Base-by-base conservation (phyloP, 2,113 vertebrate genomes). In the Tinamus guttatus region DNA sequence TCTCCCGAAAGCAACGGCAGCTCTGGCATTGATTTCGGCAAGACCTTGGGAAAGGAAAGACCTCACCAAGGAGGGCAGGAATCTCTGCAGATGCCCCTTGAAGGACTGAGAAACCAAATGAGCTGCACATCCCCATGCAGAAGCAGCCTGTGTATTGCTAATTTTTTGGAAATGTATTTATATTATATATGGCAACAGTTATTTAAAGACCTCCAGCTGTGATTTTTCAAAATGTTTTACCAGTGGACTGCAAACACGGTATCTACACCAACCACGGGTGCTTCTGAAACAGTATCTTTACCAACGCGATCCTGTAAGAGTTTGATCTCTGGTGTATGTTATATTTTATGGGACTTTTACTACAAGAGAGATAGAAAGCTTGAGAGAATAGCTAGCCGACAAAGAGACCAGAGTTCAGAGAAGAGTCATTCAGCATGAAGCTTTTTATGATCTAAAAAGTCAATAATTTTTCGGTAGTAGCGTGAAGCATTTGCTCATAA, bases 1-100 rank as follows among this genome's bases (percentile, higher is more conserved):
- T 41, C 15, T 6, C 83, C 38, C 3, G 1, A 94, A 93, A 86
- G 47, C 47, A 84, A 43, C 0, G 0, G 30, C 65, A 45, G 34
- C 38, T 52, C 59, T 54, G 47, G 17, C 25, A 34, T 13, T 4
- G 9, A 6, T 32, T 43, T 56, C 58, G 52, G 54, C 7, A 47
- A 19, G 19, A 5, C 28, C 27, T 43, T 25, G 76, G 64, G 15
- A 69, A 81, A 88, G 28, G 11, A 71, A 81, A 78, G 30, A 32
- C 54, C 62, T 81, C 71, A n/a, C 36, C 54, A 34, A 73, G 60
- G 59, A 56, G 41, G 41, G 77, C 7, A 0, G 51, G 12, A 45
- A 80, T 2, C 45, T 64, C 36, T 78, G 24, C 79, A 64, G 27
- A 16, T 3, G 28, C 64, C 38, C 32, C 49, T 49, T 40, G n/a